Conservation (phyloP, 2,113 vertebrate species). For the Cyanocitta stelleri region DNA sequence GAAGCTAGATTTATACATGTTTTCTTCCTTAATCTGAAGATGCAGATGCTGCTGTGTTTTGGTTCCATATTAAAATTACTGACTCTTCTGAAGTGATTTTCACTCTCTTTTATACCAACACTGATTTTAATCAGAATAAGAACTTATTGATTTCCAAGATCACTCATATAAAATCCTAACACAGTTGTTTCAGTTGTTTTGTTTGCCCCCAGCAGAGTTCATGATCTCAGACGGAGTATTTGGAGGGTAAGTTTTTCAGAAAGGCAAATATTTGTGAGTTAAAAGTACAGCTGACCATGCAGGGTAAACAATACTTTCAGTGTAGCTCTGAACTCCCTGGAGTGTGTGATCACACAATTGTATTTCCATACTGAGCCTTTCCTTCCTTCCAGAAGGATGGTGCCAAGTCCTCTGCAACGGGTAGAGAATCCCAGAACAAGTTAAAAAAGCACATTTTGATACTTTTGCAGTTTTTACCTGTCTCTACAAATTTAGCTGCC, state of each 20-base stretch:
- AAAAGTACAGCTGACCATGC: slow-evolving; percentile 31
- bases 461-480: neutral
- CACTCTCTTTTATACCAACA: neutral
- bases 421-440: neutral
- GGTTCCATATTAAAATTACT: neutral
- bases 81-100: neutral
- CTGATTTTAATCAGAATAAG: neutral
- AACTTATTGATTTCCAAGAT: neutral
- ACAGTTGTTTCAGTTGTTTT: neutral
- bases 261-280: slow-evolving; percentile 47
- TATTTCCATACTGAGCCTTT: slow-evolving; percentile 24
- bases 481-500: neutral
- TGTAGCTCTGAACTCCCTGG: slow-evolving; percentile 23
- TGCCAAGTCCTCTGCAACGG: slow-evolving; percentile 25
- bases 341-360: neutral
- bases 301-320: slow-evolving; percentile 24
- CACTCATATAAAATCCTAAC: neutral
- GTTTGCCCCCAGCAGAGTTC: neutral
- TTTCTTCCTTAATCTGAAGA: neutral
- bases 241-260: slow-evolving; percentile 1
- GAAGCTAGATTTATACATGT: neutral
- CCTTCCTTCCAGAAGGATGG: slow-evolving; percentile 38
- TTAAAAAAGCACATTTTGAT: neutral
- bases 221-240: neutral
- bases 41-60: neutral